Base-by-base conservation (phyloP, 2,113 vertebrate species). In the Peromyscus polionotus region DNA sequence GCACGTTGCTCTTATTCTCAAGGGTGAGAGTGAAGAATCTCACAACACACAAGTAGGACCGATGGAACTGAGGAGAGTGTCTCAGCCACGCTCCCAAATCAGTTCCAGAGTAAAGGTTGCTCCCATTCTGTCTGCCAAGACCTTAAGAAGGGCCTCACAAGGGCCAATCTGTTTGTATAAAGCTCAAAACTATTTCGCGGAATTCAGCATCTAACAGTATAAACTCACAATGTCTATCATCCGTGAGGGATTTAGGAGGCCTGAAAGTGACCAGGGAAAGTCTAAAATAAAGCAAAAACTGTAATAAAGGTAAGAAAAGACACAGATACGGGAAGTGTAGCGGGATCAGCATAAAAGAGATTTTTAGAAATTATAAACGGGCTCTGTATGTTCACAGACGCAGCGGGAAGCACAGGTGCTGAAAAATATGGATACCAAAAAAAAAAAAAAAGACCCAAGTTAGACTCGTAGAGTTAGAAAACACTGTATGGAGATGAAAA, bases 401-500 rank as follows among this genome's bases (percentile, higher is more conserved):
- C 54, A 91, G 75, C 79, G 26, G 16, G 51, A 67, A 79, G 3
- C 22, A 51, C 1, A 77, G n/a, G 14, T 7, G 31, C 6, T 91
- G n/a, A 87, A 72, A 75, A 80, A 63, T 26, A 20, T 0, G 39
- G 39, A 73, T 48, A 20, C 13, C 1, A 42, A 8, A 13, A 76
- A 42, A 16, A 26, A 72, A 61, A 72, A 94, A 86, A 57, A n/a
- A 91, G 17, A 81, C 17, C 12, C 42, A 93, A 85, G 77, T 51
- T 36, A 57, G 85, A 91, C 67, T 59, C 92, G 33, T 39, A 48
- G 87, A 67, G 13, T 68, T 89, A 48, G 54, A 95, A 65, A 93
- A 75, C 45, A n/a, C 33, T 54, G n/a, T 17, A 22, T 59, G 72
- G 48, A 57, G 39, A 72, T 88, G 63, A 89, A 81, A 94, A 96